Percentiles rank a stretch among this genome's conserved stretches.
Conservation (phyloP, 2,888 invertebrate species). For the Serripes groenlandicus region DNA sequence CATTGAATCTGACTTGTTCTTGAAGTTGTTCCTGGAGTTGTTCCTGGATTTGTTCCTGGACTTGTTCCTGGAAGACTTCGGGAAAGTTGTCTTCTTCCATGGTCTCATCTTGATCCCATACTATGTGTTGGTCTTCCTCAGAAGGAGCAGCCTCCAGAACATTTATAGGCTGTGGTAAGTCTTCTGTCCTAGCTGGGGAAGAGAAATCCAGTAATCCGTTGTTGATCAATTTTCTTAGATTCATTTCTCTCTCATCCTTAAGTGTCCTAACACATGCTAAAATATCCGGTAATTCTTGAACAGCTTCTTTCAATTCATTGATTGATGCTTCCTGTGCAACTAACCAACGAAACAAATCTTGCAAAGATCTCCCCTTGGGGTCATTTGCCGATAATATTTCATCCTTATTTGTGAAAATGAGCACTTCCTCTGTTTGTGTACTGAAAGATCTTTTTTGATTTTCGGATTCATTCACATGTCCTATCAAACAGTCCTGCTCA, state of each 20-base stretch:
- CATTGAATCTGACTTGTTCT: too few species aligned
- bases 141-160: not conserved
- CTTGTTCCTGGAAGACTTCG: too few species aligned
- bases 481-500: not conserved
- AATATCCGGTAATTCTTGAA: not conserved
- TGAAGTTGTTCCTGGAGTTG: too few species aligned
- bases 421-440: conserved; percentile 4
- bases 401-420: not conserved
- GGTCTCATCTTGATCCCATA: not conserved
- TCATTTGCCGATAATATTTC: not conserved
- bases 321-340: not conserved
- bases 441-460: not conserved
- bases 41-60: too few species aligned
- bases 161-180: not conserved
- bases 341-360: not conserved
- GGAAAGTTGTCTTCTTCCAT: not conserved
- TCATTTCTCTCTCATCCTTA: not conserved
- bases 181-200: not conserved
- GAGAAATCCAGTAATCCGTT: not conserved
- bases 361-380: not conserved
- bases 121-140: not conserved
- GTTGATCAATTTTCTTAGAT: not conserved
- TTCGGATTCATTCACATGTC: not conserved
- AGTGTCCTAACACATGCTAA: not conserved
- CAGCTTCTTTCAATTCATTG: not conserved